phyloP scores from a whole-genome alignment of 2,113 vertebrate species.

The Rhodinocichla rosea region DNA sequence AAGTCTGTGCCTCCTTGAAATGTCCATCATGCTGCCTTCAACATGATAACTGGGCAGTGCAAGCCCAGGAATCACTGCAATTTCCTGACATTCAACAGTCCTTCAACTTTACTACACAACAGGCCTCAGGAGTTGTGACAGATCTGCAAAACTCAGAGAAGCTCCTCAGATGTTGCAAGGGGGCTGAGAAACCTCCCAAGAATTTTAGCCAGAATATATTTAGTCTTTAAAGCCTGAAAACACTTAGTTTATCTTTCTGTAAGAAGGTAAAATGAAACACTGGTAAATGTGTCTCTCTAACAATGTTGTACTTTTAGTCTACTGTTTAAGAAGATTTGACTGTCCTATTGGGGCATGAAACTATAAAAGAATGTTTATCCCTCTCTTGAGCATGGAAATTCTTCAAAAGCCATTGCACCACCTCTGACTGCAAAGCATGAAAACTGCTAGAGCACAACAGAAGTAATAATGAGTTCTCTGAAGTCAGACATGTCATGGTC shows the following conservation, averaged over 20 bases:
- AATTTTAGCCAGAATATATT: neutral
- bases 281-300: neutral
- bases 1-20: neutral
- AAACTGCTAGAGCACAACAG: neutral
- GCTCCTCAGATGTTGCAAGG: neutral
- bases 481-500: neutral
- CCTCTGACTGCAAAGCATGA: neutral
- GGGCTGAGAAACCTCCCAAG: neutral
- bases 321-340: neutral
- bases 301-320: neutral
- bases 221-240: neutral
- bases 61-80: neutral
- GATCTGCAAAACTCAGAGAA: neutral
- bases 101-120: neutral
- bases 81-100: neutral
- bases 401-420: neutral
- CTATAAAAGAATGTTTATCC: neutral
- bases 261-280: neutral
- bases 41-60: too few relatives aligned
- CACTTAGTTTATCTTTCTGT: neutral
- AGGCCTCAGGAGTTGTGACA: neutral
- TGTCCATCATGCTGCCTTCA: neutral
- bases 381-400: neutral
- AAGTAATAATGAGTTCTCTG: slow-evolving; percentile 13
- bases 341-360: neutral